Evolutionary conservation across 1,140 invertebrate species (phyloP).

Genomic region (Cepaea nemoralis): DNA sequence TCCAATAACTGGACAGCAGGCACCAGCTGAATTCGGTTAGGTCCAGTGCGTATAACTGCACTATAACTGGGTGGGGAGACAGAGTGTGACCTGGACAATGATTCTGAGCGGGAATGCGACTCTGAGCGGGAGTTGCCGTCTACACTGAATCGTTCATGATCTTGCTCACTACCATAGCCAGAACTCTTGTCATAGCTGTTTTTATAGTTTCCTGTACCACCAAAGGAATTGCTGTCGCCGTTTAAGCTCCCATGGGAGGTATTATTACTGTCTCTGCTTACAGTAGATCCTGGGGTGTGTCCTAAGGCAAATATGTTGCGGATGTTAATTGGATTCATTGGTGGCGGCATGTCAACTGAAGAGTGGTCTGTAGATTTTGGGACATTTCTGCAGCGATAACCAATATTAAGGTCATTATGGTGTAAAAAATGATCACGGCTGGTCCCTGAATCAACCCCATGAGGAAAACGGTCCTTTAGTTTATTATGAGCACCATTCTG

Average conservation of each 20-base stretch:
- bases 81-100: constrained; percentile 59
- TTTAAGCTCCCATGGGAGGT: constrained; percentile 61
- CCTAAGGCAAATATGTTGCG: constrained; percentile 60
- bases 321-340: constrained; percentile 64
- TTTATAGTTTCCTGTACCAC: constrained; percentile 59
- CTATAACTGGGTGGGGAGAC: constrained; percentile 63
- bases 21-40: constrained; percentile 67
- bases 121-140: constrained; percentile 56
- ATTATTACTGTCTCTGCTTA: constrained; percentile 53
- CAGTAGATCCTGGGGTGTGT: constrained; percentile 43
- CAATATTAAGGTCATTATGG: constrained; percentile 30
- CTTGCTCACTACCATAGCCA: constrained; percentile 68
- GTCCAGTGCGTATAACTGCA: constrained; percentile 66
- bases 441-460: neutral
- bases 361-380: constrained; percentile 31
- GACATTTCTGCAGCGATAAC: neutral
- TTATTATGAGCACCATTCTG: neutral
- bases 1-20: constrained; percentile 52
- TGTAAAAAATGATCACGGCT: constrained; percentile 17
- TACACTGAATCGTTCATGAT: constrained; percentile 60
- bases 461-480: neutral
- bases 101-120: constrained; percentile 46
- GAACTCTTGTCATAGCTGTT: constrained; percentile 67
- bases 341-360: constrained; percentile 62
- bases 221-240: constrained; percentile 53